Evolutionary conservation across 2,888 invertebrate genomes (phyloP), one percentile per base, ranked within the genome.

Genomic region (Smittia sp.): DNA sequence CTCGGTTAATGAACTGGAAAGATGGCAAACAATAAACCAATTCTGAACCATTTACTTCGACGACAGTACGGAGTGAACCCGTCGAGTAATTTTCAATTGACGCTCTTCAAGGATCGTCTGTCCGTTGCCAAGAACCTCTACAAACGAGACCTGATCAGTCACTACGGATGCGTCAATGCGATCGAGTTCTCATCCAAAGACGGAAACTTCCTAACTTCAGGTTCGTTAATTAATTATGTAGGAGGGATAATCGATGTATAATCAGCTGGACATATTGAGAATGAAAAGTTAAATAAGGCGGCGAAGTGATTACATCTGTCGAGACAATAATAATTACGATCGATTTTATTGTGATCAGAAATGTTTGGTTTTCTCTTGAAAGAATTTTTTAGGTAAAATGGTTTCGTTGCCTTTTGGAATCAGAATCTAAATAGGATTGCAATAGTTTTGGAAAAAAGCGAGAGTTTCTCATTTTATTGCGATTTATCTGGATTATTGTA

Each of bases 91-190:
- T 67, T 68, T 62, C 38, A 67, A n/a, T 75, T 77, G 41, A 77
- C 77, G 75, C 74, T 80, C 74, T 82, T 79, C 78, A 83, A 83
- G 75, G 84, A 85, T 76, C 87, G 92, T 75, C 84, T 92, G 75
- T 84, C 85, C 74, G 85, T 85, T 75, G 91, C 92, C 6, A 88
- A 87, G 80, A 91, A 90, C 84, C 85, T 96, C 54, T 94, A 89
- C 82, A 88, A 90, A 77, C 91, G 91, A 79, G 93, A 96, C 84
- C 86, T 96, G 74, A 85, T 89, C 76, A 92, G 93, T 76, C 96
- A 96, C 85, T 96, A 89, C 85, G 96, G 96, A 79, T 97, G 96
- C 86, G 94, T 97, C 74, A 97, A 97, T 86, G 96, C 96, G 76
- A 91, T 96, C 78, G 96, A 96, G 84, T 97, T 96, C 85, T 95